These are phyloP conservation scores for Anabacerthia variegaticeps DNA, from an alignment of 2,797 vertebrate genomes.

Conservation along the genomic window DNA sequence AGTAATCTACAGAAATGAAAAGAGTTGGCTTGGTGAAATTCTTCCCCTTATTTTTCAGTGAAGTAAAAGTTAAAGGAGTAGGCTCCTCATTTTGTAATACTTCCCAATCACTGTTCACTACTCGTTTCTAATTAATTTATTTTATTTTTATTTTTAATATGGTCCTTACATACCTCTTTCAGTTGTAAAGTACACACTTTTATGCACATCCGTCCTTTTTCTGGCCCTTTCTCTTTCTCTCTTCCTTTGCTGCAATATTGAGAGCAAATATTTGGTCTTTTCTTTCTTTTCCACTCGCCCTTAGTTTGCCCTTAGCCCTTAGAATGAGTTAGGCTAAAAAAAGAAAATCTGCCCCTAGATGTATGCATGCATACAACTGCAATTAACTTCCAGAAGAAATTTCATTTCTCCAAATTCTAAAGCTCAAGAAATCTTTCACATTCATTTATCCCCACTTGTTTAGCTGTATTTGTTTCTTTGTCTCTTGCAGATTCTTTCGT, in stretches of 20 bases:
- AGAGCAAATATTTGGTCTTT: constrained; percentile 28
- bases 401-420: neutral
- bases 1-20: neutral
- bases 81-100: neutral
- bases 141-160: neutral
- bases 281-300: neutral
- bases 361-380: neutral
- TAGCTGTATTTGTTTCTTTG: neutral
- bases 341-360: neutral
- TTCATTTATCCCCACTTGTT: neutral
- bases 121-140: neutral
- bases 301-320: neutral
- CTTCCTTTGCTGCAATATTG: neutral
- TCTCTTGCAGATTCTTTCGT: neutral
- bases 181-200: neutral
- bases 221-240: neutral
- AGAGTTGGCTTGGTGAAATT: neutral
- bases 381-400: neutral
- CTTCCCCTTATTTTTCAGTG: neutral
- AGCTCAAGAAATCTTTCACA: neutral
- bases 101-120: neutral
- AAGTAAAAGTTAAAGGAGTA: constrained; percentile 3
- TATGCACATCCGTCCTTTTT: neutral
- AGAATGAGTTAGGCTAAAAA: neutral
- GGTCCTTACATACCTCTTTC: neutral